Base-by-base conservation (phyloP, 2,797 vertebrate genomes). In the Sus cebifrons region DNA sequence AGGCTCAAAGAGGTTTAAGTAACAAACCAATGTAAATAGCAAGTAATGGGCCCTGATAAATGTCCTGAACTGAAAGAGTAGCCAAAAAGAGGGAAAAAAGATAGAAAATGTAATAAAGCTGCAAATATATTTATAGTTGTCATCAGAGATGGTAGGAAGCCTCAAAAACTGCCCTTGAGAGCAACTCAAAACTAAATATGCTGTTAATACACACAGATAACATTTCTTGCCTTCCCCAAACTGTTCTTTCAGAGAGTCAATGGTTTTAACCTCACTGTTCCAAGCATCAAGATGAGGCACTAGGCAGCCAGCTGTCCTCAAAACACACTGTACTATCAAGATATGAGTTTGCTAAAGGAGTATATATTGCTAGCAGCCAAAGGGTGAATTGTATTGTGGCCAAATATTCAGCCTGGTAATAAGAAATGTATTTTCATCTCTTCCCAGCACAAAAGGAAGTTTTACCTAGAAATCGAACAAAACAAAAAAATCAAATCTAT, bases 401-500 rank as follows among this genome's bases (percentile, higher is more conserved):
- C 84, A 92, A 83, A 60, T 0, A 0, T 70, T 95, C 78, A 60
- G 65, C 36, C 64, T 71, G 29, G 40, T 40, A 86, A 32, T 36
- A 81, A 93, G 49, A 77, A 92, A 89, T 70, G 4, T 67, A 77
- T 94, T 88, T 96, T 85, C 40, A 68, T 91, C 70, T 89, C 49
- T 93, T 58, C 2, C 13, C 10, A 36, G 25, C n/a, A 92, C 14
- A 83, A 93, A 95, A 81, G 32, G 23, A 94, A 84, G 5, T 82
- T 97, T 94, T 36, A 73, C 29, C 70, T 81, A 96, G 82, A 97
- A 94, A 95, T 0, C 89, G 36, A 5, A 91, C 52, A 68, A 92
- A 81, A 87, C 17, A 88, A 36, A 74, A 85, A 86, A 83, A 83
- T 74, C 36, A 13, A 36, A 91, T 88, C 75, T 89, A 81, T 70